Evolutionary conservation across 1,140 invertebrate genomes (phyloP), one percentile per base, ranked within the genome.

Genomic region (Ephestia elutella): DNA sequence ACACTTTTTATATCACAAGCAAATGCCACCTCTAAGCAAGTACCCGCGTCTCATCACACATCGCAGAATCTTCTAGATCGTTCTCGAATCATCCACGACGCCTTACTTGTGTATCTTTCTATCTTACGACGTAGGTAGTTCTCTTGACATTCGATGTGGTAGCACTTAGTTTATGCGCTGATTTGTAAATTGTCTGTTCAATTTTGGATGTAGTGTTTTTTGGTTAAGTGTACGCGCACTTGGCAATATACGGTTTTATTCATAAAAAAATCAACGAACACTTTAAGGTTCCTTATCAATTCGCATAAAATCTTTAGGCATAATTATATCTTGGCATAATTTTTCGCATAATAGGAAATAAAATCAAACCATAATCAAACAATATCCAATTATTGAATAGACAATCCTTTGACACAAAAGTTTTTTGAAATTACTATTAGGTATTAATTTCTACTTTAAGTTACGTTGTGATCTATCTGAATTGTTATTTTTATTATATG

Each of bases 51-150:
- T 48, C 72, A 78, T 77, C 66, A 73, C 65, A 78, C 71, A 75
- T 78, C 57, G 59, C 59, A 77, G 67, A 59, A 56, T 75, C 77
- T 78, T 82, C 78, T 80, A 79, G 73, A 63, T 73, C 54, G 76
- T 76, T 71, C 66, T 78, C 78, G 75, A 75, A 70, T 83, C 83
- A 87, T 87, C 71, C 75, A 81, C 81, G 78, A 79, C 66, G 84
- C 82, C 85, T 87, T 87, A 86, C 85, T 87, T 87, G 85, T 87
- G 85, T 87, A 87, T 85, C 81, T 86, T 85, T 87, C 82, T 86
- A 67, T 85, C 79, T 83, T 76, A 75, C 72, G 38, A 17, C 38
- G 65, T 53, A 77, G 78, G 77, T 86, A 87, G 82, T 83, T 81
- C 70, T 85, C 71, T 80, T 78, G 68, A 71, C 59, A 71, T 68